A percentile compares a stretch with the other conserved stretches of the same genome.
phyloP scores from a whole-genome alignment of 2,888 invertebrate genomes.

The Ophioninae sp. region DNA sequence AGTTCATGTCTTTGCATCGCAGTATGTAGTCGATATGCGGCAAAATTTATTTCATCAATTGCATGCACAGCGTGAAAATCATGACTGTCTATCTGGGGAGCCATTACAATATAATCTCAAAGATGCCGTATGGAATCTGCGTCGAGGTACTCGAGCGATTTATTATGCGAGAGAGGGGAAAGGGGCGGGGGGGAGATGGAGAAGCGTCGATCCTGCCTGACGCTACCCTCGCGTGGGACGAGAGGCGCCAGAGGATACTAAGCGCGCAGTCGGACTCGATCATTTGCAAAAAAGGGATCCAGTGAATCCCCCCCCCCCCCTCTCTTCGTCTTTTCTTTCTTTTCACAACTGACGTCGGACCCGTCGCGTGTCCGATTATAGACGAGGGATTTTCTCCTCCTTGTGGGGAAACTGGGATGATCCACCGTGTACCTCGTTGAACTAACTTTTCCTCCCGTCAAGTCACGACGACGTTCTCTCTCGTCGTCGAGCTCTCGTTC shows the following conservation, averaged over 20 bases:
- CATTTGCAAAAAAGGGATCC: constrained; percentile 39
- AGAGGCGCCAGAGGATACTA: constrained; percentile 64
- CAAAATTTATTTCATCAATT: too few species aligned
- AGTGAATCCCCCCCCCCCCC: constrained; percentile 20
- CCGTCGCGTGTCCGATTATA: constrained; percentile 45
- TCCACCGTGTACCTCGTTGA: constrained; percentile 48
- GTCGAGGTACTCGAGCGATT: constrained; percentile 46
- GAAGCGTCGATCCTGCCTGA: constrained; percentile 25
- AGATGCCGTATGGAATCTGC: constrained; percentile 27
- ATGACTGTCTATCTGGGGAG: too few species aligned
- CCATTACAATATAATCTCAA: constrained; percentile 41
- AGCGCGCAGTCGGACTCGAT: constrained; percentile 59
- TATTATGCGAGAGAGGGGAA: constrained; percentile 43
- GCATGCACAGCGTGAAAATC: too few species aligned
- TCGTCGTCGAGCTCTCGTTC: constrained; percentile 7
- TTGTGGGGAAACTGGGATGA: constrained; percentile 64
- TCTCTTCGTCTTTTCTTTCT: constrained; percentile 26
- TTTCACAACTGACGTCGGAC: constrained; percentile 25
- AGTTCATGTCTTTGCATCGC: too few species aligned
- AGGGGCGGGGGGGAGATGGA: constrained; percentile 10
- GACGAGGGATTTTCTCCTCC: constrained; percentile 62
- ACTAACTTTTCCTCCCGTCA: constrained; percentile 49
- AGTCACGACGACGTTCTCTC: constrained; percentile 33
- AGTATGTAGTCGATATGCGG: too few species aligned
- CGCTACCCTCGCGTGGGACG: constrained; percentile 57